Base-by-base conservation (phyloP, 64 coral and sea anemone genomes). In the Trachythela sp. region DNA sequence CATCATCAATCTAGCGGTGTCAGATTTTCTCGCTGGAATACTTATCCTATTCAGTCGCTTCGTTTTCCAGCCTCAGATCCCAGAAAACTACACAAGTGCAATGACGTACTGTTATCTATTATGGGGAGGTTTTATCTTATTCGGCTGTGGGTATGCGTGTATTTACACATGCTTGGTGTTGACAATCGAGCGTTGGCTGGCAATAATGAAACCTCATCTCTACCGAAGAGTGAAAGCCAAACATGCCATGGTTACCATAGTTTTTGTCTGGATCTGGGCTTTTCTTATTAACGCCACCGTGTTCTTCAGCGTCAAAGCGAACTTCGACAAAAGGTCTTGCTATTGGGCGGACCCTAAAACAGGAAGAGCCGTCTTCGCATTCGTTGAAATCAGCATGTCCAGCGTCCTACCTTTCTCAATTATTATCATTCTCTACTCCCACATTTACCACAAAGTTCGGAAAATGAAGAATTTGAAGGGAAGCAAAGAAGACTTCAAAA, bases 101-200 rank as follows among this genome's bases (percentile, higher is more conserved):
- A 45, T 45, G 42, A 45, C 42, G 4, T 45, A 45, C 11, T 45
- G 42, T 45, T 45, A 45, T 45, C 11, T 45, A 76, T 76, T 77
- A 17, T 80, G 75, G 75, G 75, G 75, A 5, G 75, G 75, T 4
- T 80, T 29, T 36, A 0, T 80, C 30, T 36, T 80, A 36, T 80
- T 80, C 75, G 75, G 75, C 13, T 30, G 20, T 80, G 75, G 33
- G 13, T 35, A 36, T 36, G 75, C 35, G 31, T 80, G 27, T 22
- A 30, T 80, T 9, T 80, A 80, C 75, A 80, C 75, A 80, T 80
- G 75, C 33, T 45, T 89, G 41, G 39, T 49, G 31, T 40, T 80
- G 60, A 80, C 76, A 33, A 88, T 72, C 64, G 87, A 88, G 60
- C 37, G 87, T 45, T 49, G 76, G 64, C 18, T 80, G 48, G 48